Evolutionary conservation across 2,113 vertebrate species (phyloP), one percentile per base, ranked within the genome.

Genomic region (Vulpes vulpes): DNA sequence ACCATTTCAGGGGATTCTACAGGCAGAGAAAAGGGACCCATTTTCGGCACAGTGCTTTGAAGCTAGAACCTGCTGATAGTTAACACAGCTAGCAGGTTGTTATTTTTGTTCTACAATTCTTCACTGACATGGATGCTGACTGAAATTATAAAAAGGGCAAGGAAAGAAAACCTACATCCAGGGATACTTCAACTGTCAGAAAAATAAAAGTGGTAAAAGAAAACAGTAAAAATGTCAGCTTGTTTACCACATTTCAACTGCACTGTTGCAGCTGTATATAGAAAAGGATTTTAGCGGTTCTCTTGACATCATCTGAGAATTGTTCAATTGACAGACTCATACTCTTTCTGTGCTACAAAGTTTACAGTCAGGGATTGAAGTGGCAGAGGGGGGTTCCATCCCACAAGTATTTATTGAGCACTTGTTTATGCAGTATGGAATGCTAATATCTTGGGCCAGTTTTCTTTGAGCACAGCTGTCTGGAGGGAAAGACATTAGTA

Each of bases 41-140:
- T 67, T 94, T 94, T 32, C 71, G 91, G 69, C 81, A 94, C 43
- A 74, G 0, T 43, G 85, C 94, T 98, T 97, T 97, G 73, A 96
- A 96, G 86, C 20, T 79, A 59, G 91, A 97, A 38, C 90, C 93
- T 55, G 53, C 95, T 96, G 81, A 87, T 92, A 93, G 94, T 87
- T 89, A 86, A 86, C 35, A 95, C 60, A 97, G 82, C 35, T 57
- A 90, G 88, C 53, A 76, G 83, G 92, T 82, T 94, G 93, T 97
- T 94, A 73, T 85, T 73, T 94, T 96, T 96, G 94, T 96, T 97
- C 51, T 94, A 92, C 11, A 91, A 25, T 94, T 62, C 91, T 97
- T 97, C 51, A 89, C 88, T 32, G 16, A 95, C 91, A 89, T 4
- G 62, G 62, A 87, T 81, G 60, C 89, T 84, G 60, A 53, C 69